Base-by-base conservation (phyloP, 1,140 invertebrate species). In the Planococcus citri region DNA sequence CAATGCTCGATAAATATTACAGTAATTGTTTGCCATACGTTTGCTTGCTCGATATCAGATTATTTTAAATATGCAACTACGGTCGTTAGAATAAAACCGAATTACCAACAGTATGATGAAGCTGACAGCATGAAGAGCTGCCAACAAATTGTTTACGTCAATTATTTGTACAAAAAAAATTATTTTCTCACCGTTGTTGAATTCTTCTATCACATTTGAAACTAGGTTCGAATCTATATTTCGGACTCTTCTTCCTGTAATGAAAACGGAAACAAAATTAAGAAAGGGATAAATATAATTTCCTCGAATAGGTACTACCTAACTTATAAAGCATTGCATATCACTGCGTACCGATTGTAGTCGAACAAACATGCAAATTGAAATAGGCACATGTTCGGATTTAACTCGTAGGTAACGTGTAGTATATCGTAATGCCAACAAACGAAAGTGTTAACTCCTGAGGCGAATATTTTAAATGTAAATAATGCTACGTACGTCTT, bases 121-220 rank as follows among this genome's bases (percentile, higher is more conserved):
- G 33, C 33, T 37, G 33, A 51, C 10, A 51, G n/a, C 17, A 51
- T 51, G 41, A 9, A 51, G 17, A 51, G 4, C n/a, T 20, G 41
- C 17, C 3, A 51, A 51, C 2, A 51, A 51, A 20, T 51, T 51
- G 29, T 33, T 33, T 33, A 33, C 12, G 41, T 17, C n/a, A n/a
- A n/a, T n/a, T n/a, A n/a, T n/a, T n/a, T n/a, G n/a, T n/a, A n/a
- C n/a, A n/a, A n/a, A n/a, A n/a, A n/a, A n/a, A n/a, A n/a, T n/a
- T n/a, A n/a, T n/a, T n/a, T 17, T n/a, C 41, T 64, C 24, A 64
- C 60, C 60, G 22, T 64, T 64, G 17, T 22, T 64, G 22, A 64
- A 64, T 64, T 64, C 60, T 27, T 64, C 60, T 24, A 64, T 64
- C 60, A 64, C 60, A 27, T 64, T 64, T 64, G 60, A 64, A 24